Base-by-base conservation (phyloP, 2,888 invertebrate species). In the Apoda limacodes region DNA sequence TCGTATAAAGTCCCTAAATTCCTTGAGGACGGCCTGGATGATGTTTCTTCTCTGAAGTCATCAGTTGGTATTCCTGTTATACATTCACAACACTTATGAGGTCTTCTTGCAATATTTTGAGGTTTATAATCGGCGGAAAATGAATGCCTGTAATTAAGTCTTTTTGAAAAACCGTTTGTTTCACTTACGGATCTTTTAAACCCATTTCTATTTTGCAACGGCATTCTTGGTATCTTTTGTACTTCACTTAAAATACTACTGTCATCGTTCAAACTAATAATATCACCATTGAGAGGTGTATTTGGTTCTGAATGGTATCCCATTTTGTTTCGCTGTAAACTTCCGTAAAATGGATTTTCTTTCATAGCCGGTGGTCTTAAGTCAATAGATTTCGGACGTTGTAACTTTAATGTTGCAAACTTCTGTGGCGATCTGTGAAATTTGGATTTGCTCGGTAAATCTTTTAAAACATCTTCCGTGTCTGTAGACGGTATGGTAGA, bases 271-370 rank as follows among this genome's bases (percentile, higher is more conserved):
- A 72, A 50, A 37, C 61, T 58, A 9, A 51, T 41, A 40, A 53
- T 55, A 40, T 76, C 75, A 25, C 63, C 60, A 35, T 57, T 60
- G 15, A 80, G 48, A 15, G 82, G 82, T 7, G 82, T 82, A 46
- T 68, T 82, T 21, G 82, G 82, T 59, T 82, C 82, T 3, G 82
- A 81, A 50, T 76, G 69, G 51, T 78, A 78, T 14, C 80, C 80
- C 39, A 76, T 64, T 56, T 63, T 69, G 47, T 69, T 70, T 40
- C 81, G 60, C 39, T 72, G 69, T 31, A 81, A 50, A 42, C 67
- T 78, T 35, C 71, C 71, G 37, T 74, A 78, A 39, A 69, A 63
- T 1, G 57, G 55, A 35, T 60, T 70, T 32, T 80, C 78, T 45
- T 60, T 60, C 20, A 56, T 42, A 35, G 44, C 54, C 7, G 59